Percentiles rank a stretch among this genome's conserved stretches.
phyloP scores from a whole-genome alignment of 2,797 vertebrate genomes.

The Sardinella longiceps region DNA sequence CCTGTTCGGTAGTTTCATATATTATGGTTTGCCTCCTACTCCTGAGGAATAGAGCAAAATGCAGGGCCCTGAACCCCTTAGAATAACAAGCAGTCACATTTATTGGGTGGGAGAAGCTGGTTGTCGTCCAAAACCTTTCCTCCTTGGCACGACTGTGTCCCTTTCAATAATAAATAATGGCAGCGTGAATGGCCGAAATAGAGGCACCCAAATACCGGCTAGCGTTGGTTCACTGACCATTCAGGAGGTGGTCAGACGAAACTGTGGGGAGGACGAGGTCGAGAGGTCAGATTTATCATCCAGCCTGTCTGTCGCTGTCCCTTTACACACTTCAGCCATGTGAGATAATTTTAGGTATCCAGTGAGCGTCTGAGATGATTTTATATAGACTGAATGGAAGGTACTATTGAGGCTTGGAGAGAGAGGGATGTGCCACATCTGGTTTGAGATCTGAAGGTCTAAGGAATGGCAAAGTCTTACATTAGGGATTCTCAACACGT shows the following conservation, averaged over 20 bases:
- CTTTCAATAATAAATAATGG: conserved; percentile 34
- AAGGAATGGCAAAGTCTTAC: background rate
- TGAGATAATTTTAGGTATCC: background rate
- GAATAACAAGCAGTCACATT: conserved; percentile 62
- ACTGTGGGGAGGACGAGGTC: background rate
- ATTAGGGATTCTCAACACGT: conserved; percentile 30
- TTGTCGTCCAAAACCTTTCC: conserved; percentile 57
- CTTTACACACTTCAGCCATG: background rate
- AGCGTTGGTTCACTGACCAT: background rate
- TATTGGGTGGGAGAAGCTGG: conserved; percentile 56
- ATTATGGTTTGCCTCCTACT: conserved; percentile 65
- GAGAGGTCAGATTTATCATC: conserved; percentile 15
- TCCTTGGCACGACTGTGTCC: conserved; percentile 46
- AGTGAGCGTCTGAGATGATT: background rate
- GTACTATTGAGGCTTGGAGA: conserved; percentile 30
- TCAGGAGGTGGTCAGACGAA: conserved; percentile 3
- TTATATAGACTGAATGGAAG: conserved; percentile 29
- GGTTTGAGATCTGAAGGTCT: conserved; percentile 24
- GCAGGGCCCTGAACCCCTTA: conserved; percentile 47
- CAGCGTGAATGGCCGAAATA: conserved; percentile 2
- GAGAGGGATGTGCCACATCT: conserved; percentile 33
- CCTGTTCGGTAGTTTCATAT: conserved; percentile 66
- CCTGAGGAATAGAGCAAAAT: conserved; percentile 60
- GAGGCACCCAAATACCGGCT: background rate
- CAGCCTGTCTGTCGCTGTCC: background rate